These are phyloP conservation scores for Nothura maculosa DNA, from an alignment of 2,797 vertebrate species.

Conservation along the genomic window DNA sequence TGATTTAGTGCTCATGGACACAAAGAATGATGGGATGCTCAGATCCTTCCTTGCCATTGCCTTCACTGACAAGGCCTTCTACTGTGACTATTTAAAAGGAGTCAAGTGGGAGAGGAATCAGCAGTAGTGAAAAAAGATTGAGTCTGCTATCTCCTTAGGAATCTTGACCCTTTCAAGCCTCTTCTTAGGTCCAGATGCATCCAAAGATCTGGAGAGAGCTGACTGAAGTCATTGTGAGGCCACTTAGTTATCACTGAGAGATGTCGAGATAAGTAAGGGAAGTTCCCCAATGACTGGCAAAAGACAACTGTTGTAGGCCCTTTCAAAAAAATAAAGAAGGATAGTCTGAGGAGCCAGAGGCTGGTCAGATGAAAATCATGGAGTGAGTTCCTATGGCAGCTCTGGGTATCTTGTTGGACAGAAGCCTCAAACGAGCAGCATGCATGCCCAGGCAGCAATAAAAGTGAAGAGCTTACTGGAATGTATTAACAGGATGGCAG, in stretches of 20 bases:
- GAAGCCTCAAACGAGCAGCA: not conserved
- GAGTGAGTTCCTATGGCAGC: not conserved
- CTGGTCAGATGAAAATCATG: not conserved
- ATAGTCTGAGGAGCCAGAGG: accelerated
- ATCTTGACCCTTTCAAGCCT: too few species aligned
- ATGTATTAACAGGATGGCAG: not conserved
- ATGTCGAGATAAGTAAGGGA: not conserved
- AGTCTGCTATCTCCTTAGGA: too few species aligned
- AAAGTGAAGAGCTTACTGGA: accelerated
- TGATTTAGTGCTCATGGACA: not conserved
- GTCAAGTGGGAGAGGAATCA: too few species aligned
- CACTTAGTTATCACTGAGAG: not conserved
- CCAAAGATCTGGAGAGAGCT: too few species aligned
- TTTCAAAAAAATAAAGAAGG: not conserved
- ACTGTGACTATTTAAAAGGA: too few species aligned
- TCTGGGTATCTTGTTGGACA: not conserved
- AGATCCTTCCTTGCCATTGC: not conserved
- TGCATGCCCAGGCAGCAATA: not conserved
- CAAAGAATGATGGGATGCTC: not conserved
- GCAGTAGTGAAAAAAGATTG: too few species aligned
- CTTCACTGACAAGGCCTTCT: not conserved
- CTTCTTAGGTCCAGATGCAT: too few species aligned
- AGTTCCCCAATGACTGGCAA: accelerated
- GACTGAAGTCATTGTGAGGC: too few species aligned
- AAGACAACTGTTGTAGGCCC: not conserved